A percentile compares a stretch with the other conserved stretches of the same genome.
Conservation (phyloP, 1,140 invertebrate genomes). For the Polypedilum vanderplanki region DNA sequence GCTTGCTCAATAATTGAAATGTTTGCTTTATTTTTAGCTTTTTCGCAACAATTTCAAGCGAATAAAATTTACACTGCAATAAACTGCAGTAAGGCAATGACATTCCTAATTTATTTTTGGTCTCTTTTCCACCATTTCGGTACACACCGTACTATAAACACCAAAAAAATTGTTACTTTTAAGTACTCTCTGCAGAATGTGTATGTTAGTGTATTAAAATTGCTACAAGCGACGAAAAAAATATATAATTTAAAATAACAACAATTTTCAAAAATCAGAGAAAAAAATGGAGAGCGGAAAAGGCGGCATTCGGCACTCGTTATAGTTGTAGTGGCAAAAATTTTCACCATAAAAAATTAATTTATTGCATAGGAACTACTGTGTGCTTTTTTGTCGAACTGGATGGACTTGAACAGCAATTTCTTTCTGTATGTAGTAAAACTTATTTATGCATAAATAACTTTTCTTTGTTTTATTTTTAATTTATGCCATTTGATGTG, state of each 20-base stretch:
- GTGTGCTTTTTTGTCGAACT: neutral
- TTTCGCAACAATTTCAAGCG: neutral
- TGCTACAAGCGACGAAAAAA: constrained; percentile 16
- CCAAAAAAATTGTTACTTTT: constrained; percentile 18
- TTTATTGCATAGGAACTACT: neutral
- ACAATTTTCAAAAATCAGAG: neutral
- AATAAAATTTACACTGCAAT: constrained; percentile 1
- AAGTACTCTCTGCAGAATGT: constrained; percentile 4
- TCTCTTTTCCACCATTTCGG: neutral
- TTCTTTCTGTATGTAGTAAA: neutral
- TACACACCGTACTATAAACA: neutral
- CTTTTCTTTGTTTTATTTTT: neutral
- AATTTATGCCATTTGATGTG: constrained; percentile 12
- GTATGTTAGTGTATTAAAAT: neutral
- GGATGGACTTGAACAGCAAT: neutral
- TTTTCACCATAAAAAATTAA: constrained; percentile 20
- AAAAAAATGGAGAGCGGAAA: constrained; percentile 3
- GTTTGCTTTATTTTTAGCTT: neutral
- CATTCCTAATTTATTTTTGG: constrained; percentile 19
- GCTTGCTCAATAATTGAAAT: neutral
- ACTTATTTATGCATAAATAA: neutral
- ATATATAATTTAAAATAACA: neutral
- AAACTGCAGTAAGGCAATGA: constrained; percentile 10
- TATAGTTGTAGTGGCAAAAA: neutral
- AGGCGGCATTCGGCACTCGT: neutral